Evolutionary conservation across 2,888 invertebrate species (phyloP), one percentile per base, ranked within the genome.

Genomic region (Epicampocera succincta): DNA sequence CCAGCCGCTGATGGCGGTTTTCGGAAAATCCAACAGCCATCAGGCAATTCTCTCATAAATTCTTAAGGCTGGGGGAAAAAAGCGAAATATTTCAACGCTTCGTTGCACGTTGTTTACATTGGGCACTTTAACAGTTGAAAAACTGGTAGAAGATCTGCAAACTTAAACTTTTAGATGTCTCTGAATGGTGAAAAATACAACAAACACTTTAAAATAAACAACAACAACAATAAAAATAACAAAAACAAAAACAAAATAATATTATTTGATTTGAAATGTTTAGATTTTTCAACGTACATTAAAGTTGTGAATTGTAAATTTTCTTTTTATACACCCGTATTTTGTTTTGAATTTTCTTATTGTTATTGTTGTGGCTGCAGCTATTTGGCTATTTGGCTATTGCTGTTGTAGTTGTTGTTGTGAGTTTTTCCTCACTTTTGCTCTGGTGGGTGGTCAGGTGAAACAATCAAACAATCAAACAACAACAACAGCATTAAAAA

Each of bases 361-460:
- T 63, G 61, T 63, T 73, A 54, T 63, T 44, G 21, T 38, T 38
- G 52, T 15, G 25, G 50, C n/a, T 1, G 21, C 13, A 33, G 50
- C 3, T 40, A n/a, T n/a, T 19, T 38, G 21, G 50, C n/a, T n/a
- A n/a, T n/a, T n/a, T 21, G 11, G 11, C n/a, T 3, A 15, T n/a
- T 3, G 56, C 38, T 12, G 9, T 38, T 38, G 42, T 29, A 76
- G 76, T 56, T 76, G 78, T 58, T 79, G 66, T 54, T 61, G 38
- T 50, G 79, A 84, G 38, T 76, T 79, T 68, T 73, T 76, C 42
- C 71, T 60, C 75, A 75, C 63, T 65, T 66, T 58, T 40, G 66
- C 60, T 79, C 85, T 85, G 87, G 90, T 90, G 90, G 91, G 89
- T 90, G 89, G 90, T 87, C 90, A 90, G 89, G 88, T 90, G 89